Evolutionary conservation across 2,113 vertebrate genomes (phyloP).

Genomic region (Psammodynastes pulverulentus): DNA sequence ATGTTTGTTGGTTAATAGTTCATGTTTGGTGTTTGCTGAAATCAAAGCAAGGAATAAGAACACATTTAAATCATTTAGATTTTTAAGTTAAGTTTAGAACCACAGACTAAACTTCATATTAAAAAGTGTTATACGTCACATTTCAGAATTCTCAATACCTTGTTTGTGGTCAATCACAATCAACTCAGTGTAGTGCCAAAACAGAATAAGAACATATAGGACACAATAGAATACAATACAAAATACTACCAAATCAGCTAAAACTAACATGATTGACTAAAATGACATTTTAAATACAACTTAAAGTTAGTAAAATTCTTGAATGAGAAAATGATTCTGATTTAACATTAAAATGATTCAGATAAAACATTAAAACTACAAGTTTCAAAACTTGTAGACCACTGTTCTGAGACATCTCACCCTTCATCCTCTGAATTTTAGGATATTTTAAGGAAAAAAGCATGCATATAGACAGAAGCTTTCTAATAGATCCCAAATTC

Average conservation of each 20-base stretch:
- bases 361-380: no score
- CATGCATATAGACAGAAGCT: neutral
- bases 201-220: neutral
- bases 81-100: neutral
- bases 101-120: neutral
- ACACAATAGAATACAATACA: neutral
- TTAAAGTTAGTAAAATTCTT: neutral
- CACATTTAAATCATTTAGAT: neutral
- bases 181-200: neutral
- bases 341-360: neutral
- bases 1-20: neutral
- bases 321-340: neutral
- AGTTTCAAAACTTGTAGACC: neutral
- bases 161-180: neutral
- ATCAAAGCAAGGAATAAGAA: neutral
- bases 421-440: neutral
- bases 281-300: neutral
- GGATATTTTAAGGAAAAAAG: neutral
- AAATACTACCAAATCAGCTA: neutral
- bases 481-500: neutral
- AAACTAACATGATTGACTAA: neutral
- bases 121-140: neutral
- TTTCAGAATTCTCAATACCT: neutral
- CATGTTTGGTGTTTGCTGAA: neutral
- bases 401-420: neutral